A percentile compares a stretch with the other conserved stretches of the same genome.
Evolutionary conservation across 2,888 invertebrate genomes (phyloP).

Genomic region (Lymantria monacha): DNA sequence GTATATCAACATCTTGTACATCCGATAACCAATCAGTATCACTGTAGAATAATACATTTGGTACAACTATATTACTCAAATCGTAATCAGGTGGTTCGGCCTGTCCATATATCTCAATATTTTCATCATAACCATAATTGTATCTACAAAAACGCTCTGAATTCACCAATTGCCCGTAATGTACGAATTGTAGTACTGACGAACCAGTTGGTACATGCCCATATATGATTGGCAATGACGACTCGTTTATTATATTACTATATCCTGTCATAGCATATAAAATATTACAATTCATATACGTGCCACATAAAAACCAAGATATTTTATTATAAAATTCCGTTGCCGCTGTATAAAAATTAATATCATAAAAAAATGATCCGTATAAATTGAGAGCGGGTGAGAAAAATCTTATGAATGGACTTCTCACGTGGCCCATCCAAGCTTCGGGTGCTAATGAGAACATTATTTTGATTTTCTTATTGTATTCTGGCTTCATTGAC

Average conservation of each 20-base stretch:
- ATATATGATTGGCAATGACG: conserved; percentile 81
- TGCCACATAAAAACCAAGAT: conserved; percentile 42
- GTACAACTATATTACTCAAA: conserved; percentile 44
- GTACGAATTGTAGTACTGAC: conserved; percentile 74
- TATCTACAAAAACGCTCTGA: conserved; percentile 59
- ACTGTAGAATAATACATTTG: conserved; percentile 58
- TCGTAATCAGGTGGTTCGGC: conserved; percentile 57
- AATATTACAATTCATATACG: conserved; percentile 45
- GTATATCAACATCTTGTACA: conserved; percentile 68
- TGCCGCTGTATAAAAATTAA: conserved; percentile 42
- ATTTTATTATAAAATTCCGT: conserved; percentile 48
- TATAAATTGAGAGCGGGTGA: conserved; percentile 33
- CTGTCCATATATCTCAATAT: conserved; percentile 67
- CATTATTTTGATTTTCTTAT: conserved; percentile 78
- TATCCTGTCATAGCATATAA: conserved; percentile 47
- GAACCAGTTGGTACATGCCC: conserved; percentile 84
- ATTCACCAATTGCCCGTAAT: conserved; percentile 61
- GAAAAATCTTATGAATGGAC: conserved; percentile 52
- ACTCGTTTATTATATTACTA: conserved; percentile 53
- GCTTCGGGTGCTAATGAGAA: conserved; percentile 83
- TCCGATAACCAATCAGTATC: conserved; percentile 72
- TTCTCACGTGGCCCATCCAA: conserved; percentile 70
- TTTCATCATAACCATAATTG: conserved; percentile 48
- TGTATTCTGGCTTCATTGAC: conserved; percentile 79
- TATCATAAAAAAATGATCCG: conserved; percentile 23